phyloP scores from a whole-genome alignment of 2,797 vertebrate genomes.

The Lepus oiostolus region DNA sequence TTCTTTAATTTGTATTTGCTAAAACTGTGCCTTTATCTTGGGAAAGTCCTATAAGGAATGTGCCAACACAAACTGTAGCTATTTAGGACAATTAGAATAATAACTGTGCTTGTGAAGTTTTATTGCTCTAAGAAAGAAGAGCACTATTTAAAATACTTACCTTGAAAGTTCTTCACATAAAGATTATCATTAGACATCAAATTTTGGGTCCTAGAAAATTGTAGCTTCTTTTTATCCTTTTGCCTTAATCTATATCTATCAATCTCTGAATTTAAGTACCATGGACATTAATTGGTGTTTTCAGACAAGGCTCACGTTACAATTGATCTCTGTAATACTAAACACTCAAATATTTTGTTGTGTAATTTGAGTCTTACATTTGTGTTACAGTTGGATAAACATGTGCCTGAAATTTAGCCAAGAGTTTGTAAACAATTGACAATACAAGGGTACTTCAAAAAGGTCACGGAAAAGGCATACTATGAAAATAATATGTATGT shows the following conservation, averaged over 20 bases:
- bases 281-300: not conserved
- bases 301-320: not conserved
- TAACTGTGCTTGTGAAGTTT: not conserved
- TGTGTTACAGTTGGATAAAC: not conserved
- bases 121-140: not conserved
- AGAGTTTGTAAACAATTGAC: not conserved
- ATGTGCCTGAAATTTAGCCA: not conserved
- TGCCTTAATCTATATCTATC: not conserved
- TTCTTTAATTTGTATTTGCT: not conserved
- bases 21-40: not conserved
- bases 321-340: not conserved
- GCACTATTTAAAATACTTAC: constrained; percentile 2
- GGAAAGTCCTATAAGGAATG: not conserved
- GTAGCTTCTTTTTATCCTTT: not conserved
- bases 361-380: not conserved
- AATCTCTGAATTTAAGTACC: constrained; percentile 3
- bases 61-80: not conserved
- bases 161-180: constrained; percentile 10
- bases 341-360: not conserved
- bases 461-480: too few relatives aligned
- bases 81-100: not conserved
- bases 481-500: too few relatives aligned
- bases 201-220: not conserved
- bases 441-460: not conserved
- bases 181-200: not conserved